A percentile compares a stretch with the other conserved stretches of the same genome.
Conservation (phyloP, 2,113 vertebrate genomes). For the Sterrhoptilus dennistouni region DNA sequence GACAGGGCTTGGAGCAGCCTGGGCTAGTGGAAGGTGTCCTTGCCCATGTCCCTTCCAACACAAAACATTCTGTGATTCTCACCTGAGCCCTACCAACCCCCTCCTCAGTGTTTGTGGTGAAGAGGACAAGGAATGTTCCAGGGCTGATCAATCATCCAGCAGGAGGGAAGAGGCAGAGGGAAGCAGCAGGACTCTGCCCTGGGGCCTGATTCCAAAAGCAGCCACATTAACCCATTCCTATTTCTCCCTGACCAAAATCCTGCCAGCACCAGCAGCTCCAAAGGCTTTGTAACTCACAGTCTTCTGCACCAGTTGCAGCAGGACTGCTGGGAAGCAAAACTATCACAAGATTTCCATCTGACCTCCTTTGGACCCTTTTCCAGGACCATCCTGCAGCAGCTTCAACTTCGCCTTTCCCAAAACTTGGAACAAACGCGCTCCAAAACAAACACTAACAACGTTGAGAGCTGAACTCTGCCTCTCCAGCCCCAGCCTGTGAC, state of each 20-base stretch:
- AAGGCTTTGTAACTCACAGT: background rate
- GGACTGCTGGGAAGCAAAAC: background rate
- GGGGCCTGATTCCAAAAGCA: conserved; percentile 24
- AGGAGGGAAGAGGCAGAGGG: conserved; percentile 12
- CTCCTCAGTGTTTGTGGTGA: background rate
- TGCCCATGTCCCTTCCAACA: background rate
- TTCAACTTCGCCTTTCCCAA: background rate
- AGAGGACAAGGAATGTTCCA: conserved; percentile 41
- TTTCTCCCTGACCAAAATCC: background rate
- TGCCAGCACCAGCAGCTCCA: background rate
- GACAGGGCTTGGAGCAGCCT: background rate
- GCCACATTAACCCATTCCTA: conserved; percentile 30
- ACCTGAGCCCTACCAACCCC: background rate
- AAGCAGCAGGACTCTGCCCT: background rate
- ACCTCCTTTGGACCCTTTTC: background rate
- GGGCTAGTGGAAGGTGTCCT: background rate
- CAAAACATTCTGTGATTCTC: background rate
- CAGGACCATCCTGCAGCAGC: background rate
- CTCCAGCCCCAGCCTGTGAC: background rate
- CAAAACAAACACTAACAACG: background rate
- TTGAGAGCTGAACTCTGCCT: background rate
- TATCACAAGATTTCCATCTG: background rate
- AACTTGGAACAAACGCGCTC: background rate
- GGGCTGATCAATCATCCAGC: conserved; percentile 28
- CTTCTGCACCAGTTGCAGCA: background rate